Evolutionary conservation across 2,888 invertebrate genomes (phyloP), one percentile per base, ranked within the genome.

Genomic region (Acrocyrtus sp.): DNA sequence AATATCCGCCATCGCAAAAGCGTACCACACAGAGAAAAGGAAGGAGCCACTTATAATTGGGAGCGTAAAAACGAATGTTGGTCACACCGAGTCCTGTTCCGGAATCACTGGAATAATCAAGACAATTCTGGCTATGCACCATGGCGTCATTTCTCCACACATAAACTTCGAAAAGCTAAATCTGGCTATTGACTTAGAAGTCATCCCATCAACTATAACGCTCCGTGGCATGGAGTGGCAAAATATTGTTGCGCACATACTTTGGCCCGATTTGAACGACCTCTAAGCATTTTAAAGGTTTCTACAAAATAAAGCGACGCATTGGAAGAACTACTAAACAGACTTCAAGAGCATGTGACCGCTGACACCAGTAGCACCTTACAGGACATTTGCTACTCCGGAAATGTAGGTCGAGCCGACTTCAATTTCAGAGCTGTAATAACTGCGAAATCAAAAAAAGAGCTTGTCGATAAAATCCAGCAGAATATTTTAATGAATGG

Each of bases 161-260:
- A 26, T 58, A 0, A 45, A 67, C 43, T 50, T 72, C 1, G 56
- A 61, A 12, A 58, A 27, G 3, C 21, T 61, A 17, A 75, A 75
- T 45, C 67, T 62, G 4, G 43, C 45, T 8, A 67, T 75, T 54
- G 56, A 72, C 34, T 60, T 75, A 17, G 51, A 57, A 26, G 45
- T 12, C 2, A 62, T 72, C 39, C 75, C 75, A 19, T 72, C 72
- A 1, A 27, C 26, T 3, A 67, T 72, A 12, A 67, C 72, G 1
- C 8, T 43, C 12, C 15, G 47, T 17, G 60, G 60, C 10, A 47
- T 27, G 2, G 60, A 72, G 41, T 48, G 56, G 1, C 70, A 72
- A 19, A 48, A 51, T 1, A 27, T 72, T n/a, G 15, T 72, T 15
- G 41, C 63, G 24, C 63, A 74, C 22, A 61, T 12, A 24, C 54